A percentile compares a stretch with the other conserved stretches of the same genome.
Evolutionary conservation across 2,113 vertebrate genomes (phyloP).

Genomic region (Illadopsis cleaveri): DNA sequence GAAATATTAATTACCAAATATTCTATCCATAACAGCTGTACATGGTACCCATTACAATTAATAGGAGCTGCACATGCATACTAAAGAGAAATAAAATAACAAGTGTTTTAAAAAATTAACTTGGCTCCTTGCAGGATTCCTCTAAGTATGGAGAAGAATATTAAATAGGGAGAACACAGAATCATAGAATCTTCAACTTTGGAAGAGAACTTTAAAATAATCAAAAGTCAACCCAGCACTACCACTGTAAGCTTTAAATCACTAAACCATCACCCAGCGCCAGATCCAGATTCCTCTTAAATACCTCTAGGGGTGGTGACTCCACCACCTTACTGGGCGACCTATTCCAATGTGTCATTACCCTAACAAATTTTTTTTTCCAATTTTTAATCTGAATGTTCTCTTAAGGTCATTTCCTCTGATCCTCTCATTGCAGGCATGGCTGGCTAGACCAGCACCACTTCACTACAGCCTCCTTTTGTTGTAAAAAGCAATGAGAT

Average conservation of each 20-base stretch:
- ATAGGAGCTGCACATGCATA: neutral
- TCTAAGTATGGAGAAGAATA: neutral
- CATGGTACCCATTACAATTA: neutral
- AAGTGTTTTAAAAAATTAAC: neutral
- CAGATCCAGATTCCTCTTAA: neutral
- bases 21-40: neutral
- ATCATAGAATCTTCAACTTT: neutral
- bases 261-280: fast-evolving
- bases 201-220: neutral
- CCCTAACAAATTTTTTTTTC: fast-evolving
- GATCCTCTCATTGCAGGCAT: neutral
- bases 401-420: neutral
- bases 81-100: neutral
- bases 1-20: neutral
- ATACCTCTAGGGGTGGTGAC: neutral
- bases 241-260: neutral
- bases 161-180: neutral
- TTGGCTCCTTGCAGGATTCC: neutral
- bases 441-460: neutral
- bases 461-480: neutral
- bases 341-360: neutral
- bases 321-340: neutral
- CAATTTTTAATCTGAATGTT: neutral
- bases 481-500: neutral
- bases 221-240: neutral